phyloP scores from a whole-genome alignment of 1,140 invertebrate species.

The Leptinotarsa lineolata region DNA sequence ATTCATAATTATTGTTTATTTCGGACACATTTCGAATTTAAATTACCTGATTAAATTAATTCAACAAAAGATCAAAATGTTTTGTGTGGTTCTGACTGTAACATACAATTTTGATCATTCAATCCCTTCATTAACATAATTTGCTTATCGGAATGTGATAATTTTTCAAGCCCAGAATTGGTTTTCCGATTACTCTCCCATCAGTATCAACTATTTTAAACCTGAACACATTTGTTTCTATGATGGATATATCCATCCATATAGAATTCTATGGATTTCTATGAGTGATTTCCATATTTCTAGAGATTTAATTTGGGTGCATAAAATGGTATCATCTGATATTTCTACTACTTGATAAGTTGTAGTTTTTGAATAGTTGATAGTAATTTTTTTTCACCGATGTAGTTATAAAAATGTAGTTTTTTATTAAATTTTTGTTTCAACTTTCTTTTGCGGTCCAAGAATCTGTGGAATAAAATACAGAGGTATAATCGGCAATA shows the following conservation, averaged over 20 bases:
- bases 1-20: conserved; percentile 31
- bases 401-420: too few relatives aligned
- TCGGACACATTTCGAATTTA: conserved; percentile 28
- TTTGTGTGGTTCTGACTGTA: conserved; percentile 1
- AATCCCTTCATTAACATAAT: background rate
- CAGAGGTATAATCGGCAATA: background rate
- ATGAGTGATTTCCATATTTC: too few relatives aligned
- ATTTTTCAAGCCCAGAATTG: background rate
- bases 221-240: too few relatives aligned
- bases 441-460: background rate
- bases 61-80: conserved; percentile 11
- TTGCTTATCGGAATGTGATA: background rate
- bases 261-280: too few relatives aligned
- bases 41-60: conserved; percentile 32
- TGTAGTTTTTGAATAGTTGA: too few relatives aligned
- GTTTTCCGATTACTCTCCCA: background rate
- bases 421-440: too few relatives aligned
- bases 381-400: too few relatives aligned
- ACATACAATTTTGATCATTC: conserved; percentile 1
- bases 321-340: too few relatives aligned
- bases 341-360: too few relatives aligned
- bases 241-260: too few relatives aligned
- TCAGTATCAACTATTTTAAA: background rate
- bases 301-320: too few relatives aligned
- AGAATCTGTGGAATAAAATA: background rate